Percentiles rank a stretch among this genome's conserved stretches.
phyloP scores from a whole-genome alignment of 2,888 invertebrate genomes.

The Caenorhabditis sp. region DNA sequence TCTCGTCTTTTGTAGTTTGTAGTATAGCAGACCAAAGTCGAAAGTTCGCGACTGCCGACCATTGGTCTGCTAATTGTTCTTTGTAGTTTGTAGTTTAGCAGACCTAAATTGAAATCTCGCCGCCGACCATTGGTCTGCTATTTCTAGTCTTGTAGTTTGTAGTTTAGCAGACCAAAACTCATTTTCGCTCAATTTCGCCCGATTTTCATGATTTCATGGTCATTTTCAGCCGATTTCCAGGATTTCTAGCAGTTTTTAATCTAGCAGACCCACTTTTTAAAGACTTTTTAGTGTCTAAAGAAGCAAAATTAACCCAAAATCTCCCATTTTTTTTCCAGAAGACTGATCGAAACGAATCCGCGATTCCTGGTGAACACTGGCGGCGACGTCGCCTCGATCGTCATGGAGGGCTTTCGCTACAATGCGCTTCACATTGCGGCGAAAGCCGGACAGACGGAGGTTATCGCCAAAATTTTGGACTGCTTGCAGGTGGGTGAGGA shows the following conservation, averaged over 20 bases:
- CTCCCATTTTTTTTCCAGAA: conserved; percentile 36
- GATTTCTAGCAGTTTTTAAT: neutral
- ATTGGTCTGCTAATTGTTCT: too few species aligned
- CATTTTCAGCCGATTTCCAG: neutral
- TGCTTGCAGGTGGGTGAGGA: conserved; percentile 11
- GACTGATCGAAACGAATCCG: conserved; percentile 66
- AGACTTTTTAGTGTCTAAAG: neutral
- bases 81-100: too few species aligned
- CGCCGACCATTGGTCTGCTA: too few species aligned
- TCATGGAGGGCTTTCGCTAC: conserved; percentile 74
- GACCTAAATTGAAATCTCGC: too few species aligned
- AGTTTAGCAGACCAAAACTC: too few species aligned
- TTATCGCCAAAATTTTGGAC: conserved; percentile 30
- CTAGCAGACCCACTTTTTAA: neutral
- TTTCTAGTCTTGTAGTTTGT: too few species aligned
- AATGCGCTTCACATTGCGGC: conserved; percentile 74
- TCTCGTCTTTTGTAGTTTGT: too few species aligned
- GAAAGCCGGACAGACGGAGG: conserved; percentile 56
- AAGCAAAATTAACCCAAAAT: neutral
- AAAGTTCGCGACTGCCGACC: too few species aligned
- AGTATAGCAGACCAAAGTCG: too few species aligned
- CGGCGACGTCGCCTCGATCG: conserved; percentile 71
- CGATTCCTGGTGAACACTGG: conserved; percentile 72
- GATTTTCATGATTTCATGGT: neutral
- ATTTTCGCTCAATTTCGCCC: neutral